A percentile compares a stretch with the other conserved stretches of the same genome.
phyloP scores from a whole-genome alignment of 1,140 invertebrate genomes.

The Leucophenga varia region DNA sequence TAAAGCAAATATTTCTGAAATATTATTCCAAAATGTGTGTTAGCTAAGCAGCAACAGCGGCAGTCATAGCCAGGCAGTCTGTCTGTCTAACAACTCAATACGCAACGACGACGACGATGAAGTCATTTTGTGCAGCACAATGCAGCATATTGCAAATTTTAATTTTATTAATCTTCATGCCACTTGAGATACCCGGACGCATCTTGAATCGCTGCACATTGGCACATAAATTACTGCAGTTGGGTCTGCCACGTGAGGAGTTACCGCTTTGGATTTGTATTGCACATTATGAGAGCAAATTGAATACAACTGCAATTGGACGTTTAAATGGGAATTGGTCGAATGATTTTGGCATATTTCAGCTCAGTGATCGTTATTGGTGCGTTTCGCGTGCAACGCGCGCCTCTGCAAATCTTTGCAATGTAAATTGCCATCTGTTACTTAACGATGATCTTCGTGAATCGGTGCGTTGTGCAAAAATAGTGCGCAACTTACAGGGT shows the following conservation, averaged over 20 bases:
- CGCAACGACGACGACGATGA: no score
- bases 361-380: constrained; percentile 26
- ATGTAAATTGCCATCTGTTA: background rate
- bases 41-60: no score
- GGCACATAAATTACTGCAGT: constrained; percentile 6
- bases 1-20: no score
- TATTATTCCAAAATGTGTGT: no score
- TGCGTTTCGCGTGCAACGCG: constrained; percentile 9
- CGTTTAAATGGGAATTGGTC: constrained; percentile 18
- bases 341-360: constrained; percentile 24
- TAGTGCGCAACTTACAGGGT: constrained; percentile 8
- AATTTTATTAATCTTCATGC: no score
- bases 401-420: background rate
- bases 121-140: no score
- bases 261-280: constrained; percentile 17
- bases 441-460: background rate
- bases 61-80: no score
- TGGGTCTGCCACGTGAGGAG: constrained; percentile 5
- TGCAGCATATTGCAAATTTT: no score
- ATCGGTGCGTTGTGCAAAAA: constrained; percentile 3
- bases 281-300: constrained; percentile 11
- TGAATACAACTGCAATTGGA: constrained; percentile 11
- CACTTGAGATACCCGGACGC: no score
- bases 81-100: no score
- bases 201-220: constrained; percentile 60